Evolutionary conservation across 2,888 invertebrate species (phyloP).

Genomic region (Thelaira solivaga): DNA sequence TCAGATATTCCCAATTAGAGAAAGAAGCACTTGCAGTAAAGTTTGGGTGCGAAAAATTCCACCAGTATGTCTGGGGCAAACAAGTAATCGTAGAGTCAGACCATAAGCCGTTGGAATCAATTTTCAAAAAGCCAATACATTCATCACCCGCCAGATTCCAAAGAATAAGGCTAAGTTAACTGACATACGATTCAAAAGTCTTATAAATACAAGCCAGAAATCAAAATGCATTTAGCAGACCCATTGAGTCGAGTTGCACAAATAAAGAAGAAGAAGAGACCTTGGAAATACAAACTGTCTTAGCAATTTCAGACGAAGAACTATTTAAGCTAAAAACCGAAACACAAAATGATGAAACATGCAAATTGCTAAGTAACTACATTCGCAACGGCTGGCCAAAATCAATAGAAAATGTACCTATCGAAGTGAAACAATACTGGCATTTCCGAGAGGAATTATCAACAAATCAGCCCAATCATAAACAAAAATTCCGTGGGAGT

Average conservation of each 20-base stretch:
- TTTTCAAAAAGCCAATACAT: slow-evolving; percentile 8
- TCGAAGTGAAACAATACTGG: not conserved
- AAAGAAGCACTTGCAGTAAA: slow-evolving; percentile 35
- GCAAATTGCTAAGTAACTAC: not conserved
- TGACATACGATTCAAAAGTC: not conserved
- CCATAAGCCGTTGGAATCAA: slow-evolving; percentile 34
- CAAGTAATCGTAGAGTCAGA: slow-evolving; percentile 20
- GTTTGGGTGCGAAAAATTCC: slow-evolving; percentile 41
- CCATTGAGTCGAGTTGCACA: not conserved
- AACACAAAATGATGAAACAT: not conserved
- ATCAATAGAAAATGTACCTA: not conserved
- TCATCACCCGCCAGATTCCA: not conserved
- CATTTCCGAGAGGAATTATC: slow-evolving; percentile 1
- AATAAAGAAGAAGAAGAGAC: slow-evolving; percentile 1
- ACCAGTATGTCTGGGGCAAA: slow-evolving; percentile 16
- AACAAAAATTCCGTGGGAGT: too few species aligned
- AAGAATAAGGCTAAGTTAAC: not conserved
- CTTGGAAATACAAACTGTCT: not conserved
- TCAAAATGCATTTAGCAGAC: slow-evolving; percentile 7
- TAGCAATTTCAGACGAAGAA: not conserved
- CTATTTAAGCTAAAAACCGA: not conserved
- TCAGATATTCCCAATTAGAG: slow-evolving; percentile 28
- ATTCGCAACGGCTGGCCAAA: not conserved
- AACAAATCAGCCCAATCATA: too few species aligned
- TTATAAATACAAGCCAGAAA: not conserved